Base-by-base conservation (phyloP, 2,888 invertebrate species). In the Apamea monoglypha region DNA sequence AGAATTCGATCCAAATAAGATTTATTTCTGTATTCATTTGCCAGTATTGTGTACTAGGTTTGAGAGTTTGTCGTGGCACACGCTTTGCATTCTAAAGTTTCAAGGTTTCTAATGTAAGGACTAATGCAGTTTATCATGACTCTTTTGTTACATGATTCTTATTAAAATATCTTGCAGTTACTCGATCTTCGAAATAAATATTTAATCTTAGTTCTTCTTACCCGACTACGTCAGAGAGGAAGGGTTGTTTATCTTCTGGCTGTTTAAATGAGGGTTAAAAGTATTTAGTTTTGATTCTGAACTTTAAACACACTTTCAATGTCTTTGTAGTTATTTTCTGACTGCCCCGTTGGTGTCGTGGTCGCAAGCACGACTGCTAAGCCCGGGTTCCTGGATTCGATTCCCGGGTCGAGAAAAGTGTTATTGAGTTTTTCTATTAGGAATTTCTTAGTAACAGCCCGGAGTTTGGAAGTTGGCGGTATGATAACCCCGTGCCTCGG, bases 71-170 rank as follows among this genome's bases (percentile, higher is more conserved):
- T 89, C 88, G 88, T 87, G 87, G 79, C 29, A 80, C 86, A 89
- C 89, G 86, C 71, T 84, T 88, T 86, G 84, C 89, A 70, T 89
- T 88, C 88, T 88, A 88, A 88, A 61, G 73, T 81, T 83, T 86
- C 88, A 88, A 89, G 88, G 89, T 85, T 86, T 80, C 44, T 76
- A 76, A 79, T 74, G 63, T 87, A 72, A 86, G 72, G 74, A 86
- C 66, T 76, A 73, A 76, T 80, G 73, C 47, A 61, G 61, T 75
- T 64, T 85, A 63, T 84, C 47, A 76, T 47, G 73, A 76, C 59
- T 87, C 71, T 85, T 85, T 79, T 73, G 50, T 85, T 66, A 63
- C 53, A 47, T 59, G 44, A 71, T 47, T 64, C 40, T 68, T 40
- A 84, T 71, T 73, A 44, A 71, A 70, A 76, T 64, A 7, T 53